Base-by-base conservation (phyloP, 1,140 invertebrate genomes). In the Drosophila albomicans region DNA sequence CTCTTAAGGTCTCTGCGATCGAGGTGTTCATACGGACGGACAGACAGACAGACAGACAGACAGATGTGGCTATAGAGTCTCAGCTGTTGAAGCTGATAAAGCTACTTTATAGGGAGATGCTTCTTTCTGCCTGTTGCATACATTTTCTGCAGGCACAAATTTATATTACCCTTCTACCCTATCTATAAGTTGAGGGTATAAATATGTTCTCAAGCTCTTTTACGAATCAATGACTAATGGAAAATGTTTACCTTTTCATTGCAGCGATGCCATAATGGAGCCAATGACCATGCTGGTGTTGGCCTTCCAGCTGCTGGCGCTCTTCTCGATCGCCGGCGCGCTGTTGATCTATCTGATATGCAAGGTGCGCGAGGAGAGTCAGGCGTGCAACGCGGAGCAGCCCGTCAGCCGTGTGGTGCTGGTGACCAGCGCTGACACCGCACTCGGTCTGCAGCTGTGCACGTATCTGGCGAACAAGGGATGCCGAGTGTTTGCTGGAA, bases 281-380 rank as follows among this genome's bases (percentile, higher is more conserved):
- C 95, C 95, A 65, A 95, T 96, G 79, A 96, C 96, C 67, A 96
- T 95, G 91, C 93, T 96, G 80, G 95, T 96, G 30, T 93, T 97
- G 91, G 96, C 95, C 74, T 94, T 97, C 76, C 96, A 97, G 92
- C 93, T 97, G 76, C 94, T 96, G 58, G 96, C 96, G 1, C 93
- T 97, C 13, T 96, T 96, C 91, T 96, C 95, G 43, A 96, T 97
- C 72, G 96, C 96, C 25, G 96, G 96, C 1, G 96, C 96, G 6
- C 93, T 97, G 69, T 93, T 97, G 59, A 93, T 96, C 65, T 96
- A 96, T 81, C 92, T 97, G 64, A 93, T 96, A 80, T 94, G 96
- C 81, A 96, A 96, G 92, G 96, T 96, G 30, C 94, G 94, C 72
- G 91, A 91, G 67, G 86, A 90, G 25, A 93, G 94, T 25, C 77